Evolutionary conservation across 2,888 invertebrate genomes (phyloP), one percentile per base, ranked within the genome.

Genomic region (Drosophila bunnanda): DNA sequence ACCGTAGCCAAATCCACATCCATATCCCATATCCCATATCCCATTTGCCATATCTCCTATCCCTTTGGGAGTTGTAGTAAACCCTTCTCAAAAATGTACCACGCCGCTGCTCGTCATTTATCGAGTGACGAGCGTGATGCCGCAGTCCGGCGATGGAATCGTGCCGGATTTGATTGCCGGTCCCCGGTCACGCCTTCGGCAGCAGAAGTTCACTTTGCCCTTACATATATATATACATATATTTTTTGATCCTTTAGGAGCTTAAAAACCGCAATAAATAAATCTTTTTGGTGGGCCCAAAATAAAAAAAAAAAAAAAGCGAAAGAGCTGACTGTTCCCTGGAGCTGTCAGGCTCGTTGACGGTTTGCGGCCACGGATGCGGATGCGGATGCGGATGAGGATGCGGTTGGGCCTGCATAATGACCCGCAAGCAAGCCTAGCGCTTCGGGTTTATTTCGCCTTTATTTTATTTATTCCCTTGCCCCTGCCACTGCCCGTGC

Each of bases 201-300:
- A 17, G 9, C 34, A 44, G 34, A 17, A 39, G 22, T 44, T 72
- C 61, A 52, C 58, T 62, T 46, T 9, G 30, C 22, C 9, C 8
- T 15, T 32, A 32, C 12, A 10, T 32, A 1, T 25, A 0, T 25
- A 4, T 38, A n/a, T 32, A 20, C 20, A 36, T 36, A 15, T 36
- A 34, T 32, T 52, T 20, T 22, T 10, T 12, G 28, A 50, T 55
- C 41, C 60, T 59, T 59, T 60, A 41, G 36, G 70, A 78, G 72
- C 70, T 89, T 81, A 84, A 83, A 82, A 83, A 70, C 83, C 85
- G 88, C 89, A 89, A 83, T 88, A 83, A 83, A 83, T 83, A 83
- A 83, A 83, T 83, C 88, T 88, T 89, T 89, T 81, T 68, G 67
- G 79, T 10, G 71, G 73, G 64, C 55, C 75, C 56, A n/a, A 70